phyloP scores from a whole-genome alignment of 2,113 vertebrate genomes.

The Rissa tridactyla region DNA sequence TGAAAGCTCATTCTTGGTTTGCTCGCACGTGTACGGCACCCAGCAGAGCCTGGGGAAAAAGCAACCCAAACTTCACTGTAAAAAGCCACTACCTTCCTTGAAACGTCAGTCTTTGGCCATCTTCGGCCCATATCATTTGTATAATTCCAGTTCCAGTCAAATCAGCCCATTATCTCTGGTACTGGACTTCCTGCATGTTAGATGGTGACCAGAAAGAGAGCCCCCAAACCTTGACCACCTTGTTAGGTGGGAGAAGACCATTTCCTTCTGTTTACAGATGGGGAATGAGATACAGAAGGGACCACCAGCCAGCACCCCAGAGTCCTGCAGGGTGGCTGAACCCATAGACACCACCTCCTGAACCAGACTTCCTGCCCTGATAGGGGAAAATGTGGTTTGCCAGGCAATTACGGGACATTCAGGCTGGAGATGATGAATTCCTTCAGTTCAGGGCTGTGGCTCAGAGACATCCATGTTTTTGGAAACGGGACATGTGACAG shows the following conservation, averaged over 20 bases:
- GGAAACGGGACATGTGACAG: not conserved
- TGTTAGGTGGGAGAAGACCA: not conserved
- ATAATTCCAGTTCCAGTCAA: not conserved
- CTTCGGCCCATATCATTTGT: fast-evolving
- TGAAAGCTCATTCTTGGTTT: not conserved
- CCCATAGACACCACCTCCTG: not conserved
- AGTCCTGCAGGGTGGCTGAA: not conserved
- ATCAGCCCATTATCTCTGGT: not conserved
- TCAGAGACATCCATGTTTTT: not conserved
- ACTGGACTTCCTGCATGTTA: not conserved
- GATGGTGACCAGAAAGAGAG: not conserved
- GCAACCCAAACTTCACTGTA: not conserved
- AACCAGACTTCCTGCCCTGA: not conserved
- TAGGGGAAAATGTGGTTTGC: not conserved
- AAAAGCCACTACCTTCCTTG: not conserved
- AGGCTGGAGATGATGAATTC: not conserved
- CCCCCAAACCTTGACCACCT: not conserved
- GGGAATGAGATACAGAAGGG: not conserved
- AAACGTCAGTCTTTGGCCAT: fast-evolving
- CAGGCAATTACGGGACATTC: not conserved
- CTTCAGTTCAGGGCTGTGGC: not conserved
- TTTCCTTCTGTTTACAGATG: not conserved
- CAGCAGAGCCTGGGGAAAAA: not conserved
- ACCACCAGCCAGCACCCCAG: not conserved
- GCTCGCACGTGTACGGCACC: fast-evolving